A percentile compares a stretch with the other conserved stretches of the same genome.
Evolutionary conservation across 2,113 vertebrate species (phyloP).

Genomic region (Macrotis lagotis): DNA sequence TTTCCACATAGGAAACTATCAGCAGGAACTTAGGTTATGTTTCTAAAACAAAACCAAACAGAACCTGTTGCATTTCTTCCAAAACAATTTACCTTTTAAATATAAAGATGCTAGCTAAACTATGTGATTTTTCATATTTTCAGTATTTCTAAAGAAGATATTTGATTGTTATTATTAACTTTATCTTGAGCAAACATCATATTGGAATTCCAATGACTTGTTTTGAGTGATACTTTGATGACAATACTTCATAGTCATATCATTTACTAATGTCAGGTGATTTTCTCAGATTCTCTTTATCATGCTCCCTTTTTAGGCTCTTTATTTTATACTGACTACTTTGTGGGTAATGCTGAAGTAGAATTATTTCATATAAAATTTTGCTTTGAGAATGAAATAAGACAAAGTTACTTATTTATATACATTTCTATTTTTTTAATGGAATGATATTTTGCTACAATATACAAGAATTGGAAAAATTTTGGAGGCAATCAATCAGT

Average conservation of each 20-base stretch:
- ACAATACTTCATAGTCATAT: not conserved
- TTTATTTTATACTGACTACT: not conserved
- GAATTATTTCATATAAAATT: slow-evolving; percentile 7
- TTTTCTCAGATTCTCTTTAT: not conserved
- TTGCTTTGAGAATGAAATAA: not conserved
- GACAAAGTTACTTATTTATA: not conserved
- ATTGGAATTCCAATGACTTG: slow-evolving; percentile 24
- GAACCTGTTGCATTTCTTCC: slow-evolving; percentile 6
- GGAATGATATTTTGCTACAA: not conserved
- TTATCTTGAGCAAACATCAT: not conserved
- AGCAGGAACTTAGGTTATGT: not conserved
- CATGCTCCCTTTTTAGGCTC: slow-evolving; percentile 14
- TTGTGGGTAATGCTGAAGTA: not conserved
- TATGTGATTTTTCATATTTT: not conserved
- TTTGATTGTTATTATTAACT: not conserved
- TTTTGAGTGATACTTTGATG: slow-evolving; percentile 3
- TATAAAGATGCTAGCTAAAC: not conserved
- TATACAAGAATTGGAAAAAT: not conserved
- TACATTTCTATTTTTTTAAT: not conserved
- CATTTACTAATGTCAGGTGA: not conserved
- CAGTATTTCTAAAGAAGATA: slow-evolving; percentile 18
- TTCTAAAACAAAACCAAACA: not conserved
- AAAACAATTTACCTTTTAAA: slow-evolving; percentile 14
- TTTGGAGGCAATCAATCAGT: not conserved
- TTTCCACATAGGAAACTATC: slow-evolving; percentile 21